Base-by-base conservation (phyloP, 2,888 invertebrate species). In the Schrankia costaestrigalis region DNA sequence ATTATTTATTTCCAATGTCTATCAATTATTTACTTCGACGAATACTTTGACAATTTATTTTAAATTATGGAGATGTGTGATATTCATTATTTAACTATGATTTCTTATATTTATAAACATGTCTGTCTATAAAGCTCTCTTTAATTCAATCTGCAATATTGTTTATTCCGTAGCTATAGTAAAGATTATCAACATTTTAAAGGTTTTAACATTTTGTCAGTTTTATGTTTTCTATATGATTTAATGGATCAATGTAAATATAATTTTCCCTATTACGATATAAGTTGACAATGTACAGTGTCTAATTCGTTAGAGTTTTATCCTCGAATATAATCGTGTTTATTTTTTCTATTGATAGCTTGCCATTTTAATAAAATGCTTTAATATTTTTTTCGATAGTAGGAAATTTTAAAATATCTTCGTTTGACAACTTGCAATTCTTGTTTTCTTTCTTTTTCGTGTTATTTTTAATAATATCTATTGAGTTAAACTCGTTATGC, bases 401-500 rank as follows among this genome's bases (percentile, higher is more conserved):
- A 24, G 21, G 29, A 31, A 43, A 29, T 26, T 7, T 14, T 9
- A 18, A 39, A 35, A 41, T 58, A 53, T 53, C 44, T 59, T 31
- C 23, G 40, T 22, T 46, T 41, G 25, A 18, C 22, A 24, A 32
- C 28, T 37, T 49, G 42, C 46, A 53, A 39, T 53, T n/a, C n/a
- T n/a, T n/a, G 17, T 40, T 35, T 6, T 33, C 36, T 26, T 19
- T 17, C 30, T 35, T 38, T 41, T 26, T 48, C n/a, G n/a, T 51
- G 34, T 18, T 42, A 40, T 42, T 43, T 36, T 44, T 44, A 31
- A 36, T 31, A 43, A 46, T 65, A n/a, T n/a, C n/a, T n/a, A n/a
- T 71, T 77, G 85, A 85, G 85, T 85, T 61, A 76, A 82, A 85
- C 85, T 85, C 85, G 72, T 42, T 35, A n/a, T 59, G 78, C 79